Conservation (phyloP, 2,113 vertebrate species). For the Haliaeetus leucogaster region DNA sequence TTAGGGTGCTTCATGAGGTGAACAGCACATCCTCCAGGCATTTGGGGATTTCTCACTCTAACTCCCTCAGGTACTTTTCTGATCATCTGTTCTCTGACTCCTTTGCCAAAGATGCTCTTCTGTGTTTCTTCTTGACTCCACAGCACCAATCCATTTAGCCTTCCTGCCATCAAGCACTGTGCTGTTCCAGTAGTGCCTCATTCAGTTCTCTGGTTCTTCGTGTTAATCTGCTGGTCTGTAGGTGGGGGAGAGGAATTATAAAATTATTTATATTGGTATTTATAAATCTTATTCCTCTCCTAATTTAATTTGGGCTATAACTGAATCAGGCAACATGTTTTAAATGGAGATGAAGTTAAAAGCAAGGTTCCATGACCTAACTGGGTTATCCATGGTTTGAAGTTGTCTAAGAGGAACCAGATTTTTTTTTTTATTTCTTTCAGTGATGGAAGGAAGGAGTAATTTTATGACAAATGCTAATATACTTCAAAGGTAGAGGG, state of each 20-base stretch:
- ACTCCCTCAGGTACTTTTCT: neutral
- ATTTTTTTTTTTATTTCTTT: neutral
- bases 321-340: neutral
- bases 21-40: neutral
- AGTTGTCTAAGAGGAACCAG: neutral
- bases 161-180: neutral
- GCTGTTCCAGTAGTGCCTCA: neutral
- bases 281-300: neutral
- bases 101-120: neutral
- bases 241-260: neutral
- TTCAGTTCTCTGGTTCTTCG: neutral
- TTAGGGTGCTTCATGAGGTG: neutral
- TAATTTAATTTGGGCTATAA: neutral
- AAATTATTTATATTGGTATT: neutral
- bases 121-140: neutral
- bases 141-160: neutral
- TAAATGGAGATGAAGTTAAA: neutral
- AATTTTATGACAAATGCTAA: neutral
- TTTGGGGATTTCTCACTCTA: neutral
- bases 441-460: neutral
- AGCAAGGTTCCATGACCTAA: neutral
- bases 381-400: neutral
- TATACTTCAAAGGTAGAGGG: constrained; percentile 12
- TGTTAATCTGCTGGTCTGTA: neutral
- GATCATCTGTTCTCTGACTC: neutral